phyloP scores from a whole-genome alignment of 2,113 vertebrate species.

The Corythornis madagascariensis region DNA sequence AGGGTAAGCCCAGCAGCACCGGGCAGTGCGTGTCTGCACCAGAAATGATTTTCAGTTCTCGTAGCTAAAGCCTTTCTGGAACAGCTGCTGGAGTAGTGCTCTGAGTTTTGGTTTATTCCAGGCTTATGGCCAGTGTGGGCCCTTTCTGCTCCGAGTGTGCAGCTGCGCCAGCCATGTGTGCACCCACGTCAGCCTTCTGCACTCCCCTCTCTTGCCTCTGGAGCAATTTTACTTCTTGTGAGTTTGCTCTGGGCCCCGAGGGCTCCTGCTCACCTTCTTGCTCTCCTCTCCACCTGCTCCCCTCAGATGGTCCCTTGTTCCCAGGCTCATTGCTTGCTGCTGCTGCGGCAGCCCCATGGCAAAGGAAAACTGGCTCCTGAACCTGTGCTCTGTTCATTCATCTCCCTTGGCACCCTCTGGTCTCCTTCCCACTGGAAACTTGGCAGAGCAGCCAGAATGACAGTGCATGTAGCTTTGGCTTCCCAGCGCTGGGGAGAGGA shows the following conservation, averaged over 20 bases:
- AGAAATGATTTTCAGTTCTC: accelerated
- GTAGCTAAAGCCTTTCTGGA: accelerated
- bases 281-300: not conserved
- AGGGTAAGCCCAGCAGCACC: accelerated
- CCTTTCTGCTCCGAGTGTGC: accelerated
- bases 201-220: not conserved
- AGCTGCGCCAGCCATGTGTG: not conserved
- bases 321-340: not conserved
- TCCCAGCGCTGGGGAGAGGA: not conserved
- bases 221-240: not conserved
- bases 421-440: not conserved
- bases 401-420: not conserved
- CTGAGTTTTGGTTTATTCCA: not conserved
- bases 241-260: not conserved
- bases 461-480: accelerated
- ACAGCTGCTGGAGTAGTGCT: not conserved
- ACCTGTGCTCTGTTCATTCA: not conserved
- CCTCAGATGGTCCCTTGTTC: not conserved
- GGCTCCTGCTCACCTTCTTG: not conserved
- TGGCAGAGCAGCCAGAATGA: not conserved
- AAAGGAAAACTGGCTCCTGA: not conserved
- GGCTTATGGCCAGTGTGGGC: not conserved
- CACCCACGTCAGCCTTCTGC: not conserved
- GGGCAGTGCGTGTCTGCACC: accelerated
- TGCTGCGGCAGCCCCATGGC: accelerated